Percentiles rank a stretch among this genome's conserved stretches.
phyloP scores from a whole-genome alignment of 2,797 vertebrate genomes.

The Agapornis canus region DNA sequence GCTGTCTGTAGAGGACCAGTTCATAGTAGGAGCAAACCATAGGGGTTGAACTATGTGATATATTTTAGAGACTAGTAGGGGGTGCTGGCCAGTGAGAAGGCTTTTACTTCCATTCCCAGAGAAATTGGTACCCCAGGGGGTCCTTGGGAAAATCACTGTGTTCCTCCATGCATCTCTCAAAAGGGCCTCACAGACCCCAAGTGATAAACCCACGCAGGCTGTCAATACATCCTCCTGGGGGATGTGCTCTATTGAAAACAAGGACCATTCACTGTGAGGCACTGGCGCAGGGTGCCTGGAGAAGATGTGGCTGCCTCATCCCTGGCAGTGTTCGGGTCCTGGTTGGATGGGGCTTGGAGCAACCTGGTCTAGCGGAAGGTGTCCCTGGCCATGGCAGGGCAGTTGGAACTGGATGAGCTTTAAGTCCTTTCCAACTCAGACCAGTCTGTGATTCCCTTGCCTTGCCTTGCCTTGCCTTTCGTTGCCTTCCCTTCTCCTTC shows the following conservation, averaged over 20 bases:
- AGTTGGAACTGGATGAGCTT: background rate
- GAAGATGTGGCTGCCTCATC: background rate
- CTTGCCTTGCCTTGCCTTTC: no score
- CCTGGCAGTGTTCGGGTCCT: background rate
- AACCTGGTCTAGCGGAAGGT: background rate
- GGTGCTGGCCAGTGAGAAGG: background rate
- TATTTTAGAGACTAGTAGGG: background rate
- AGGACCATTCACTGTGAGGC: background rate
- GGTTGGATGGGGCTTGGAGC: background rate
- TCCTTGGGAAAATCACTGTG: background rate
- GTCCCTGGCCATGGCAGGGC: background rate
- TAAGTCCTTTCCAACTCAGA: background rate
- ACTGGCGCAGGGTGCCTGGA: background rate
- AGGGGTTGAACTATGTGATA: rapidly evolving
- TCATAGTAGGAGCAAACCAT: background rate
- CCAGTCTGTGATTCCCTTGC: background rate
- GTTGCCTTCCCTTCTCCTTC: background rate
- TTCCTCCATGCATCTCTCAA: background rate
- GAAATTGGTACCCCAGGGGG: background rate
- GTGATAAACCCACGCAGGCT: background rate
- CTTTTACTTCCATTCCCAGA: background rate
- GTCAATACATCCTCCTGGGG: background rate
- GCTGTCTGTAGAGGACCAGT: rapidly evolving
- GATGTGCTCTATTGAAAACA: rapidly evolving
- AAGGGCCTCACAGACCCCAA: rapidly evolving